A percentile compares a stretch with the other conserved stretches of the same genome.
Evolutionary conservation across 2,797 vertebrate genomes (phyloP).

Genomic region (Amphiprion clarkii): DNA sequence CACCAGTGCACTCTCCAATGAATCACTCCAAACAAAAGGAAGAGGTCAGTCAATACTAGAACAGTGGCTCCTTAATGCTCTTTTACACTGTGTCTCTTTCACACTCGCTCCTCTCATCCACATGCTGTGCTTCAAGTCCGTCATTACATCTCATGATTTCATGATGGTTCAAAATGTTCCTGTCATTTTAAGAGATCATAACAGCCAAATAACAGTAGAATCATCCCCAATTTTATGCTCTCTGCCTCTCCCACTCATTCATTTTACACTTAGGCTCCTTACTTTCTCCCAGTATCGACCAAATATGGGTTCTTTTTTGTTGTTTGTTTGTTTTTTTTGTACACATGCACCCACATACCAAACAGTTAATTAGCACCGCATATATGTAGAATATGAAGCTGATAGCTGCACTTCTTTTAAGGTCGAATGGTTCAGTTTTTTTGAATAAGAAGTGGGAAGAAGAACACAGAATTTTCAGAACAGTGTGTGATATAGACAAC

Average conservation of each 20-base stretch:
- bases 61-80: conserved; percentile 10
- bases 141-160: conserved; percentile 12
- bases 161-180: too few relatives aligned
- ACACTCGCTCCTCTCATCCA: conserved; percentile 7
- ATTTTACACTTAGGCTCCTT: neutral
- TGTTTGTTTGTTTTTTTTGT: neutral
- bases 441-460: neutral
- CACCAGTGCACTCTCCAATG: conserved; percentile 18
- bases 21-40: conserved; percentile 40
- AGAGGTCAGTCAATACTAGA: conserved; percentile 25
- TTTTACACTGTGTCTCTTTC: conserved; percentile 9
- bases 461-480: conserved; percentile 20
- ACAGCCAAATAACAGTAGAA: neutral
- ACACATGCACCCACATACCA: neutral
- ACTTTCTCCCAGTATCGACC: neutral
- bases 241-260: neutral
- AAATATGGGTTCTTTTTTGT: conserved; percentile 5
- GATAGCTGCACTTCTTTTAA: neutral
- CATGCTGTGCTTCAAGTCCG: conserved; percentile 13
- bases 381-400: neutral
- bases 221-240: neutral
- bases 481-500: conserved; percentile 8
- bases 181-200: neutral
- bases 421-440: neutral
- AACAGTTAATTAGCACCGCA: neutral